Base-by-base conservation (phyloP, 2,888 invertebrate genomes). In the Himalopsyche japonica region DNA sequence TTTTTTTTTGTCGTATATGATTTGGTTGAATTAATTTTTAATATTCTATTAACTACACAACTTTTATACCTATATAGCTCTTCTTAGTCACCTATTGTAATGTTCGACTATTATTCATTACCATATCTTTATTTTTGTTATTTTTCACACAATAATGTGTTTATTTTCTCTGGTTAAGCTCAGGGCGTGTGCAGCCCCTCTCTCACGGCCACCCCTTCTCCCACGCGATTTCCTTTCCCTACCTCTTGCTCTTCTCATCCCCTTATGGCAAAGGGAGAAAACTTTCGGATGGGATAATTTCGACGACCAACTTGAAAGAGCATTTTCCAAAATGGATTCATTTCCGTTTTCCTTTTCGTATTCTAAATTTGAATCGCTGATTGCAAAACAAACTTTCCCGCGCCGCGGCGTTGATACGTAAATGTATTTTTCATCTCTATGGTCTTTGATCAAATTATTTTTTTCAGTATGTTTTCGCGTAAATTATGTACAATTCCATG, bases 321-420 rank as follows among this genome's bases (percentile, higher is more conserved):
- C 80, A 84, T 84, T 84, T 57, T 82, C 82, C 82, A 84, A 82
- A 84, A 84, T 84, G 84, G 84, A 84, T 84, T 84, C 84, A 84
- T 84, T 84, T 84, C 32, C 82, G 20, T 49, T 37, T 64, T 57
- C 32, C 82, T 27, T 49, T 37, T 64, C 81, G 81, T 37, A 37
- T 57, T 64, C 82, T 76, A 78, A 82, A 82, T 77, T 43, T 43
- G 82, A 48, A 79, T 37, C 49, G 48, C 79, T 83, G 82, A 84
- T 84, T 84, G 81, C 81, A 76, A 84, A 79, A 84, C 80, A 80
- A 84, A 34, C 76, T 57, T 57, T 57, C n/a, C 57, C 57, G 57
- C 57, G 57, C 24, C 57, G 6, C 57, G 57, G 57, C 57, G 57
- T 57, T 57, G 57, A 57, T 20, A 57, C 57, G 57, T 57, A 57